Base-by-base conservation (phyloP, 2,797 vertebrate species). In the Leuciscus waleckii region DNA sequence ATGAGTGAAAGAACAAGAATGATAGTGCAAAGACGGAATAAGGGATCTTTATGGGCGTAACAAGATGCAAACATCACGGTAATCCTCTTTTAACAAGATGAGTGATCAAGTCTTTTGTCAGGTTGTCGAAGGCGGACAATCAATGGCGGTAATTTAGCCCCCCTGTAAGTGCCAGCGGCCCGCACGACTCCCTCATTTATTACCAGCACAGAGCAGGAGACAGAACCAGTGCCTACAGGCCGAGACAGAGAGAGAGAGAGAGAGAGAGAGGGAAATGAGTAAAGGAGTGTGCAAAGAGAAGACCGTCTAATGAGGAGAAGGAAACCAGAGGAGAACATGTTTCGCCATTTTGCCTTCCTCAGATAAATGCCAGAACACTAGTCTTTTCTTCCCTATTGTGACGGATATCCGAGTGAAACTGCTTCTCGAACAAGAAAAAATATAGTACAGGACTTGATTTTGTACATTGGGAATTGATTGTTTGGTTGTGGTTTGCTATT, bases 71-170 rank as follows among this genome's bases (percentile, higher is more conserved):
- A 94, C 93, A 94, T 91, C 90, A 91, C 89, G 87, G 94, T 95
- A 95, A 95, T 95, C 93, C 82, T 86, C 92, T 94, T 94, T 94
- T 94, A 95, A 95, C 95, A 93, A 93, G 91, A 95, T 94, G 93
- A 95, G 92, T 92, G 94, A 94, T 94, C 92, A 90, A 91, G 90
- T 92, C 91, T 91, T 93, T 95, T 94, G 93, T 94, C 88, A 89
- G 92, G 85, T 90, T 74, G 88, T 92, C 92, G 89, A 91, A 92
- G 92, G 90, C 41, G 77, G 91, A 90, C 92, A 94, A 94, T 96
- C 95, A 93, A 95, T 96, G 93, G 78, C 81, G 92, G 92, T 93
- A 93, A 95, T 95, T 95, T 93, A 94, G 89, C 89, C 91, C 81
- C 85, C 91, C 85, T 65, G 81, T 39, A 83, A 82, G 84, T 75